Evolutionary conservation across 2,888 invertebrate genomes (phyloP), one percentile per base, ranked within the genome.

Genomic region (Zhuqinia jingwanae): DNA sequence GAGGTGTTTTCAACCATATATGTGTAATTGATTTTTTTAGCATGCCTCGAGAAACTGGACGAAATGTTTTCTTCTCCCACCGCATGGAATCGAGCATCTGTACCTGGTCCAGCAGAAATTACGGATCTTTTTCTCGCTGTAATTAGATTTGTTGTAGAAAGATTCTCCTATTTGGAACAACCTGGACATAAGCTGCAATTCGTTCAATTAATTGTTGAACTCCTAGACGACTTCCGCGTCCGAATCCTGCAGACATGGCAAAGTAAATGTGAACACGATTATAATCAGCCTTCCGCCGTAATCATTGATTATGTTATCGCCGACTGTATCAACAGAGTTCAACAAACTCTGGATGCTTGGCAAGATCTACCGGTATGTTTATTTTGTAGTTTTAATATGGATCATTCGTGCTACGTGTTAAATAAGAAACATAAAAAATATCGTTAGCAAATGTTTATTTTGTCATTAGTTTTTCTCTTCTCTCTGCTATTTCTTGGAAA

Each of bases 31-130:
- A 10, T 30, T 30, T 30, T n/a, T 73, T n/a, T 70, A 90, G 90
- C 88, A 2, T 90, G 87, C 36, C 81, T 85, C 20, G 89, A 90
- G 58, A 91, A 91, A 81, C 50, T 91, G 11, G 91, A 91, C 77
- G 90, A 89, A 63, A 87, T 91, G 80, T 91, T 91, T 73, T 68
- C 85, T n/a, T 91, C 91, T 1, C 80, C 89, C 17, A 87, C 91
- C 1, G 90, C 91, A 15, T 91, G 91, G 91, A 87, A 88, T 22
- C 78, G 90, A 58, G 89, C 90, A 0, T 85, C 90, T 58, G 81
- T 88, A n/a, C 89, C 91, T 15, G 90, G 89, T 11, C 90, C 90
- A 22, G 81, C 90, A 1, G 91, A 91, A 88, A 90, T 91, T 47
- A 88, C 87, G 1, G 90, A 91, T 63, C 76, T 91, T 22, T 91